Evolutionary conservation across 1,140 invertebrate species (phyloP).

Genomic region (Venturia canescens): DNA sequence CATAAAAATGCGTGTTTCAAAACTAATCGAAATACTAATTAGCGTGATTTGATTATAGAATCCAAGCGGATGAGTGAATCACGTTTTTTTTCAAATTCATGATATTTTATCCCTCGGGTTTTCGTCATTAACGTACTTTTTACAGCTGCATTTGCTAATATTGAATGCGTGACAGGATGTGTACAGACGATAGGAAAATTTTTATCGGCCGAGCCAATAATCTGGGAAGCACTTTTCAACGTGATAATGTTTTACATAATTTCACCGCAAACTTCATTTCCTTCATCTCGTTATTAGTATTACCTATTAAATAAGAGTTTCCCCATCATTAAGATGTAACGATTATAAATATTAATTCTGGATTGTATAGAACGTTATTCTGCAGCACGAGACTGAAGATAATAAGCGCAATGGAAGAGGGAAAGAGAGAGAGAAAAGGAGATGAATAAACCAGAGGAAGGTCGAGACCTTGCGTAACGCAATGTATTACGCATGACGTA

Average conservation of each 20-base stretch:
- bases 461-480: conserved; percentile 53
- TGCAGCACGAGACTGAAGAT: background rate
- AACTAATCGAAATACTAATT: conserved; percentile 11
- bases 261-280: background rate
- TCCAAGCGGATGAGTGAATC: background rate
- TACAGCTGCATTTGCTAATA: background rate
- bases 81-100: conserved; percentile 14
- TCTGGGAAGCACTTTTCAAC: background rate
- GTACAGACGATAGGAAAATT: conserved; percentile 18
- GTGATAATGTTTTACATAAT: background rate
- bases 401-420: conserved; percentile 32
- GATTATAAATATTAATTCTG: background rate
- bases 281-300: background rate
- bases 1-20: background rate
- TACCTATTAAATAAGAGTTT: background rate
- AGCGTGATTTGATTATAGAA: conserved; percentile 5
- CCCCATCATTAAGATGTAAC: background rate
- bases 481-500: conserved; percentile 50
- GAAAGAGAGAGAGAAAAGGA: conserved; percentile 20
- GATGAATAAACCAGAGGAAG: conserved; percentile 39
- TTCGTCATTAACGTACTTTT: conserved; percentile 11
- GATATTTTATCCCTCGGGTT: background rate
- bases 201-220: background rate
- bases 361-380: background rate
- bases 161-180: background rate